These are phyloP conservation scores for Pyralis farinalis DNA, from an alignment of 2,888 invertebrate genomes.

Conservation along the genomic window DNA sequence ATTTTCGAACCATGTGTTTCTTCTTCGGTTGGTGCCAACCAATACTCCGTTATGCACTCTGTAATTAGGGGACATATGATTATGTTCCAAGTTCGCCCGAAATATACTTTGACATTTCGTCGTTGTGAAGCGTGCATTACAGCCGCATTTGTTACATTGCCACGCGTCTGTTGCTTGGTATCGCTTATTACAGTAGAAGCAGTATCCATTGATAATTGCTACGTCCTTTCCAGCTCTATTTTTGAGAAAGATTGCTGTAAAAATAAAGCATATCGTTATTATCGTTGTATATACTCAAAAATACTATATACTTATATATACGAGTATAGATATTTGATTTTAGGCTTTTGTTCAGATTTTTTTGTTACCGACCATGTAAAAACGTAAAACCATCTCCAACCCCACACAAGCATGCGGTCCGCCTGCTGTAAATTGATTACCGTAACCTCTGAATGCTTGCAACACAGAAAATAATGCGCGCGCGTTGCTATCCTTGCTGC, in stretches of 20 bases:
- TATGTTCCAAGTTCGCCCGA: slow-evolving; percentile 12
- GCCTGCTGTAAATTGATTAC: no score
- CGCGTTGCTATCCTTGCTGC: no score
- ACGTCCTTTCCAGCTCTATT: background rate
- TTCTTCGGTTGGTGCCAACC: background rate
- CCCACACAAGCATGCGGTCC: no score
- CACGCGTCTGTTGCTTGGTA: slow-evolving; percentile 3
- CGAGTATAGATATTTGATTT: no score
- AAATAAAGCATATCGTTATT: background rate
- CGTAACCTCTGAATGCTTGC: no score
- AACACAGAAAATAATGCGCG: no score
- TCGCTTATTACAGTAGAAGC: slow-evolving; percentile 14
- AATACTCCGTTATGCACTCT: slow-evolving; percentile 14
- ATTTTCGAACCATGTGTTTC: no score
- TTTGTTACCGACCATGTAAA: no score
- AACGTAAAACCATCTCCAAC: no score
- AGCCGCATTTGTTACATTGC: slow-evolving; percentile 14
- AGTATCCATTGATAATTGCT: slow-evolving; percentile 12
- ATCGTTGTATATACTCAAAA: no score
- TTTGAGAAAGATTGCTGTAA: background rate
- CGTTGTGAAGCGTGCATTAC: slow-evolving; percentile 12
- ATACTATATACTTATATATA: no score
- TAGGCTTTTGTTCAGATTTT: no score
- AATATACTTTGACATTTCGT: slow-evolving; percentile 1
- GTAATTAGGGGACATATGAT: slow-evolving; percentile 15